Evolutionary conservation across 2,113 vertebrate genomes (phyloP), one percentile per base, ranked within the genome.

Genomic region (Shinisaurus crocodilurus): DNA sequence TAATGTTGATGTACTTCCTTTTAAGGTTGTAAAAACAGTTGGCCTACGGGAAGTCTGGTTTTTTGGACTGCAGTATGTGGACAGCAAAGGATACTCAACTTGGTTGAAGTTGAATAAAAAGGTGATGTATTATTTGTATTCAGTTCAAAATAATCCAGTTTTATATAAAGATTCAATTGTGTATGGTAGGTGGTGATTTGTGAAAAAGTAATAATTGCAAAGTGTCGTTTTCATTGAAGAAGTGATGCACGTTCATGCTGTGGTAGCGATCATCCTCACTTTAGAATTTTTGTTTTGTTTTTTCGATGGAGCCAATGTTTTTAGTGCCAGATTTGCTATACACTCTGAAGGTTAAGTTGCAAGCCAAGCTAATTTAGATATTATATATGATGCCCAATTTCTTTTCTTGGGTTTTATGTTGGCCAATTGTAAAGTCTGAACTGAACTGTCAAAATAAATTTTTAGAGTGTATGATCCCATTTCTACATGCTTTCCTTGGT

Each of bases 61-160:
- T 97, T 99, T 99, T 94, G 99, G 99, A 63, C 97, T 99, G 3
- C 99, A 99, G 95, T 99, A 99, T 83, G 97, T 98, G 92, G 99
- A 99, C 97, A 99, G 99, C 93, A 99, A 99, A 97, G 99, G 99
- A 90, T 99, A 99, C 94, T 98, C 96, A 93, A 99, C 99, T 7
- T 99, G 99, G 99, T 97, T 99, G 90, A 99, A 99, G 94, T 97
- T 99, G 92, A 99, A 99, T 95, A 99, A 99, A 96, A 99, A 99
- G 98, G 99, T 99, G 92, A 70, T 25, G 5, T 48, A 57, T 50
- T 18, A 8, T 82, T 82, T 86, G 1, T 69, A 1, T 89, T 74
- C 3, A 6, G 0, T 86, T 92, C 74, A 40, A 79, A 67, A 70
- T 86, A 40, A 27, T 16, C 69, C 29, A 34, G 12, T 57, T 20